Conservation (phyloP, 2,797 vertebrate genomes). For the Hemitrygon akajei region DNA sequence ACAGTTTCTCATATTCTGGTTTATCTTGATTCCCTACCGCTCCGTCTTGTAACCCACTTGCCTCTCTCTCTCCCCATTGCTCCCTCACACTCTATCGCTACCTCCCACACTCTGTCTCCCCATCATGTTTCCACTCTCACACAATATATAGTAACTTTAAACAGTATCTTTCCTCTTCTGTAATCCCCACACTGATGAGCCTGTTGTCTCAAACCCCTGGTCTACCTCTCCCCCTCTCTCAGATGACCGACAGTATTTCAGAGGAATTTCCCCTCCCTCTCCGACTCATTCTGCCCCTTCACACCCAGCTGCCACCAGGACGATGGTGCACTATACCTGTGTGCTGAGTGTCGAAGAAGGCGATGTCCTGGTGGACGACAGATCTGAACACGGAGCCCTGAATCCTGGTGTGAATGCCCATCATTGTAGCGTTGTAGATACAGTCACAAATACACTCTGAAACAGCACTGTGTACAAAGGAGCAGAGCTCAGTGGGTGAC, state of each 20-base stretch:
- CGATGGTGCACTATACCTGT: slow-evolving; percentile 55
- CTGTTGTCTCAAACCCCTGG: no score
- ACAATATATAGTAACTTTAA: no score
- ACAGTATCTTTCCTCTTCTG: no score
- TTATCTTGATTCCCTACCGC: not conserved
- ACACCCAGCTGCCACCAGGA: not conserved
- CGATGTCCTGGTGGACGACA: slow-evolving; percentile 70
- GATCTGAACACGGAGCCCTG: slow-evolving; percentile 67
- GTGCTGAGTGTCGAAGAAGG: slow-evolving; percentile 64
- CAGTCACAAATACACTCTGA: slow-evolving; percentile 72
- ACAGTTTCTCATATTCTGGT: not conserved
- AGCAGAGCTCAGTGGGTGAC: not conserved
- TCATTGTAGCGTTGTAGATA: slow-evolving; percentile 65
- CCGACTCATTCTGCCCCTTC: no score
- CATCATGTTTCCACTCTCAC: no score
- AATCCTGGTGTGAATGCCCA: slow-evolving; percentile 60
- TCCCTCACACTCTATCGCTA: no score
- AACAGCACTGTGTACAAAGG: slow-evolving; percentile 55
- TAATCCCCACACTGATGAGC: no score
- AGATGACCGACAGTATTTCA: no score
- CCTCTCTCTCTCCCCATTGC: not conserved
- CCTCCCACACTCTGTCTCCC: no score
- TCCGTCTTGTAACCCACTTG: not conserved
- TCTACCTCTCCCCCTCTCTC: not conserved
- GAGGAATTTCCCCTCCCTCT: no score